Percentiles rank a stretch among this genome's conserved stretches.
These are phyloP conservation scores for Epirrhoe alternata DNA, from an alignment of 2,888 invertebrate species.

Conservation along the genomic window DNA sequence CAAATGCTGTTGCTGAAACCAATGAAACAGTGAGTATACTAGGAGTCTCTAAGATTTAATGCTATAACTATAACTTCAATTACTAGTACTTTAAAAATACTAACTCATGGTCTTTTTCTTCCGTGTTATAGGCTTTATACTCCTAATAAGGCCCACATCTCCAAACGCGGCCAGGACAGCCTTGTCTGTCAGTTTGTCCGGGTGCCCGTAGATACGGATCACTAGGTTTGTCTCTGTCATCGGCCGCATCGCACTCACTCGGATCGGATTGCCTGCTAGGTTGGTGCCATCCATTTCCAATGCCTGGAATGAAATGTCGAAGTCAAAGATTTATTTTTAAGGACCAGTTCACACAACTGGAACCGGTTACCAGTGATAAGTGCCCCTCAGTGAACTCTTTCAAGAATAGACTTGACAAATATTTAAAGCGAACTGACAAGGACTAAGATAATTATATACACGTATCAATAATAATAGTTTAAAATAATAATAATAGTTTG, in stretches of 20 bases:
- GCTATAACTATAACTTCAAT: neutral
- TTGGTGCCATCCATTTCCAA: slow-evolving; percentile 59
- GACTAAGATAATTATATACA: no score
- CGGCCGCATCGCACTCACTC: slow-evolving; percentile 59
- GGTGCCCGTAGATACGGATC: slow-evolving; percentile 60
- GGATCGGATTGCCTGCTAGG: slow-evolving; percentile 58
- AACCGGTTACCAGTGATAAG: no score
- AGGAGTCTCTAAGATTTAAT: no score
- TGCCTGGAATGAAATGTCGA: slow-evolving; percentile 55
- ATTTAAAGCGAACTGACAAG: no score
- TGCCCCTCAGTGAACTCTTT: no score
- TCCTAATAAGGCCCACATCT: slow-evolving; percentile 64
- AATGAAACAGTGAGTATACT: neutral
- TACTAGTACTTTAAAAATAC: slow-evolving; percentile 18
- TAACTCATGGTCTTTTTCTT: slow-evolving; percentile 68
- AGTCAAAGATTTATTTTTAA: no score
- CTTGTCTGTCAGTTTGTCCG: slow-evolving; percentile 60
- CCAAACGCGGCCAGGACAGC: slow-evolving; percentile 58
- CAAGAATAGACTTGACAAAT: no score
- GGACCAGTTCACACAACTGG: no score
- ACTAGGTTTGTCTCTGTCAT: slow-evolving; percentile 65
- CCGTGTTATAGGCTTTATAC: slow-evolving; percentile 62
- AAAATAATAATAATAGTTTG: no score
- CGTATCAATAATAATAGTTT: no score
- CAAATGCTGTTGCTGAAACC: slow-evolving; percentile 67